Percentiles rank a stretch among this genome's conserved stretches.
Conservation (phyloP, 1,140 invertebrate species). For the Bombus confusus region DNA sequence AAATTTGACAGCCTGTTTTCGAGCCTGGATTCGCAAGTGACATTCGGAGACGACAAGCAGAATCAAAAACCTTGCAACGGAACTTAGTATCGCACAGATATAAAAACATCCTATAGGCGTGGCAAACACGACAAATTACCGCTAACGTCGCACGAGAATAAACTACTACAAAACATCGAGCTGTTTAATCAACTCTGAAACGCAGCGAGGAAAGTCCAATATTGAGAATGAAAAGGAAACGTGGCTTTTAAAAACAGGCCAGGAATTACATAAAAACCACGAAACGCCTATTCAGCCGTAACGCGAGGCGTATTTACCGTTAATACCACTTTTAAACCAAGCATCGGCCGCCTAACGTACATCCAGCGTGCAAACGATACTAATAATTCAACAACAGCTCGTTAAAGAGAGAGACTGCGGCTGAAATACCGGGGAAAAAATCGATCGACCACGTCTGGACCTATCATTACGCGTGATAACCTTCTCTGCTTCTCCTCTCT, state of each 20-base stretch:
- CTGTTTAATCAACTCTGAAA: background rate
- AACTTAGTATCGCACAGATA: background rate
- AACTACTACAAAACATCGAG: background rate
- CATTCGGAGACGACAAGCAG: background rate
- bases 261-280: background rate
- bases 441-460: conserved; percentile 22
- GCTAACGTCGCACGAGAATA: background rate
- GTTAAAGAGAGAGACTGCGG: background rate
- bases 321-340: background rate
- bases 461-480: conserved; percentile 27
- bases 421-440: background rate
- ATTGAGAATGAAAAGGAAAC: background rate
- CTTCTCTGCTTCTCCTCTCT: too few relatives aligned
- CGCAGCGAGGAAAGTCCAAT: too few relatives aligned
- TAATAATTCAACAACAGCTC: conserved; percentile 12
- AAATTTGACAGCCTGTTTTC: too few relatives aligned
- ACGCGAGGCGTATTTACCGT: background rate
- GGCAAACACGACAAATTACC: background rate
- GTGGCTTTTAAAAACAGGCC: too few relatives aligned
- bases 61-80: background rate
- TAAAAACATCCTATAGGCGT: background rate
- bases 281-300: background rate
- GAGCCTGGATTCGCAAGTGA: too few relatives aligned
- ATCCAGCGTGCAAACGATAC: background rate
- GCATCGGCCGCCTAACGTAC: rapidly evolving